phyloP scores from a whole-genome alignment of 2,888 invertebrate genomes.

The Amphipyra tragopoginis region DNA sequence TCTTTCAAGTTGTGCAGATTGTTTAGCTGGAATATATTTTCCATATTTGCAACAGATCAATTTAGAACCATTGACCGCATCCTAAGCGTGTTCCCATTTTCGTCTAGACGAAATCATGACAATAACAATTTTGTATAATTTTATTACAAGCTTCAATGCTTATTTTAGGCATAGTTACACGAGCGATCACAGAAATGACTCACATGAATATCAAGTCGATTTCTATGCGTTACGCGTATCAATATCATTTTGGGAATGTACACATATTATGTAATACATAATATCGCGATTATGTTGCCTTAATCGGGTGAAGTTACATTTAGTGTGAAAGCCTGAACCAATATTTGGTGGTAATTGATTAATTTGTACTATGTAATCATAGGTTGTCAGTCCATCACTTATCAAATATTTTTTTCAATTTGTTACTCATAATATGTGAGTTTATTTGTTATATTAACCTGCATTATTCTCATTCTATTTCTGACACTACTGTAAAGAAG shows the following conservation, averaged over 20 bases:
- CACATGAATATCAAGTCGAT: constrained; percentile 43
- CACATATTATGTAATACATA: constrained; percentile 17
- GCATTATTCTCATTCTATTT: too few species aligned
- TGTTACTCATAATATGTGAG: too few species aligned
- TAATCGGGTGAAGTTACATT: background rate
- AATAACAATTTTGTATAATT: constrained; percentile 56
- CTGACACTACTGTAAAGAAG: too few species aligned
- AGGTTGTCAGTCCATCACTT: background rate
- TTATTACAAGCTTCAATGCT: constrained; percentile 55
- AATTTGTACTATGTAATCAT: too few species aligned
- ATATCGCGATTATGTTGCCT: constrained; percentile 5
- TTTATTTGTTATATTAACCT: too few species aligned
- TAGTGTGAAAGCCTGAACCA: background rate
- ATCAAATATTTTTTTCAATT: too few species aligned
- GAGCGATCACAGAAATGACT: constrained; percentile 44
- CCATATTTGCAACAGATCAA: constrained; percentile 1
- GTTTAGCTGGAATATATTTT: background rate
- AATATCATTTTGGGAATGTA: constrained; percentile 39
- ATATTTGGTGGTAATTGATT: background rate
- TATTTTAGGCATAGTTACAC: constrained; percentile 53
- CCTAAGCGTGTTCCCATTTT: background rate
- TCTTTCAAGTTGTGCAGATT: background rate
- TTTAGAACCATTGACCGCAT: background rate
- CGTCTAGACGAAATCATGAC: constrained; percentile 44
- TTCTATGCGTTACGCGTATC: constrained; percentile 47